Evolutionary conservation across 1,140 invertebrate species (phyloP), one percentile per base, ranked within the genome.

Genomic region (Sitophilus oryzae): DNA sequence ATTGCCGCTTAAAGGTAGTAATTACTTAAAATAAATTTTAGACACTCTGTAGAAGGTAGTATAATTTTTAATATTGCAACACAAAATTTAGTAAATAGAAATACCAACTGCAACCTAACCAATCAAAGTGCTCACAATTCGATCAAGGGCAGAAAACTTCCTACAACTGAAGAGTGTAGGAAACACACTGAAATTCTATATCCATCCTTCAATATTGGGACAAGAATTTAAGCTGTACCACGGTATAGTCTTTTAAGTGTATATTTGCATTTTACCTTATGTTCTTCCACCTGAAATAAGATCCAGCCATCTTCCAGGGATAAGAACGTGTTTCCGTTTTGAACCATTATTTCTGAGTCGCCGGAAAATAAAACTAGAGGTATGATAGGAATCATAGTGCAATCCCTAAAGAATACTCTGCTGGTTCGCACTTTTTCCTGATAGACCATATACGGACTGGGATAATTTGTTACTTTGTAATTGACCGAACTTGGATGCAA

Each of bases 271-370:
- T 23, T 70, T 74, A 87, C 88, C 71, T 82, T 81, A 58, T 86
- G 82, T 53, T 81, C 81, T 62, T 87, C 80, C 0, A 88, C 84
- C 68, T 84, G 80, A 63, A 92, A 85, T 64, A 84, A 80, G 23
- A 92, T 89, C 89, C 89, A 92, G 5, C 87, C 86, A 68, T 89
- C 85, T 72, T 89, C 88, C 11, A 93, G 67, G 0, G 85, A 82
- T 15, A 91, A 74, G 22, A 88, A 81, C 62, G 88, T 89, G 14
- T 79, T 81, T 1, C 84, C 87, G 60, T 80, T 79, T 48, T 88
- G 79, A 2, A 88, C 73, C 67, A 88, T 83, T 45, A 91, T 82
- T 20, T 80, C 77, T 18, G 91, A 73, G 61, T 80, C 79, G 25
- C 83, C 82, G 30, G 86, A 88, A 68, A 93, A 93, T 38, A 93